Base-by-base conservation (phyloP, 2,888 invertebrate species). In the Cordilura impudica region DNA sequence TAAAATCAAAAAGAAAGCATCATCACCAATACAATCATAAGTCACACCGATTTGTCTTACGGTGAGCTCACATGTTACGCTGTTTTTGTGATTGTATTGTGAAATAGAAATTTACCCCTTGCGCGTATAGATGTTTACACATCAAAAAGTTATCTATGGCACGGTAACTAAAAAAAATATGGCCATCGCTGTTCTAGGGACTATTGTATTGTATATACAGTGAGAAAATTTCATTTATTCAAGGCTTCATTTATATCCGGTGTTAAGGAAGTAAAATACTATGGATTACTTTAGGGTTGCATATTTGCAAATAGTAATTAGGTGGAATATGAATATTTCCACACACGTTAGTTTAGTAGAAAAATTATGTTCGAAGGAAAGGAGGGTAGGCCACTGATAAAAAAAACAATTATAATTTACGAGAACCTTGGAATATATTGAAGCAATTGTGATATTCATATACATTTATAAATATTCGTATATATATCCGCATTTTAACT, bases 211-310 rank as follows among this genome's bases (percentile, higher is more conserved):
- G 12, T 39, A 31, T 31, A 26, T 56, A 16, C 18, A 7, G 49
- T 63, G 19, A 2, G 29, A 49, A 31, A 19, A 10, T 63, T 51
- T 19, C 49, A 31, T 39, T 51, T 49, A 29, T 14, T n/a, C 1
- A 19, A 35, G 49, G 49, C 49, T 63, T 63, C 7, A 63, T 19
- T 29, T 19, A 63, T 63, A 49, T 63, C 63, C 63, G 63, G 63
- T 51, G 23, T 63, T 63, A 35, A 63, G 31, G 35, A 63, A 39
- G 49, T 51, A 35, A 63, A 63, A 51, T 63, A n/a, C n/a, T n/a
- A 2, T n/a, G n/a, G n/a, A 39, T n/a, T 4, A n/a, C 4, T n/a
- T 39, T 39, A n/a, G 35, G 35, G 35, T 39, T n/a, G 35, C 4
- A 39, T 39, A n/a, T 39, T n/a, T 39, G 4, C 35, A 39, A 39